These are phyloP conservation scores for Albula glossodonta DNA, from an alignment of 2,113 vertebrate genomes.

Conservation along the genomic window DNA sequence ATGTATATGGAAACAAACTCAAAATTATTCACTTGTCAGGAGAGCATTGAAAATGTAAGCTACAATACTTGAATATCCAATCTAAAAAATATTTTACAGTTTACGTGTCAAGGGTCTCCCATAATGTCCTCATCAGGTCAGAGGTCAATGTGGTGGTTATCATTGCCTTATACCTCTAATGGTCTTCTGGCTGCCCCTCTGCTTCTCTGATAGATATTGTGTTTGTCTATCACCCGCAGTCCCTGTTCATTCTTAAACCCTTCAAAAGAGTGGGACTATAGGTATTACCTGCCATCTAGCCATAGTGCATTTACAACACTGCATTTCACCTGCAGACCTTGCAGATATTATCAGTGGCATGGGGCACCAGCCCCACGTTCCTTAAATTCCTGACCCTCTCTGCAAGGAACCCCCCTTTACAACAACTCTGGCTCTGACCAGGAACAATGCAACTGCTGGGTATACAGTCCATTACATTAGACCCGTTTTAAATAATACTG, in stretches of 20 bases:
- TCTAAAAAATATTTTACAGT: not conserved
- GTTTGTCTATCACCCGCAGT: constrained; percentile 25
- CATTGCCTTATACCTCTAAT: too few relatives aligned
- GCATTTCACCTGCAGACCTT: not conserved
- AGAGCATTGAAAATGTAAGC: not conserved
- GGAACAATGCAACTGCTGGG: too few relatives aligned
- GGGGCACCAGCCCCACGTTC: constrained; percentile 36
- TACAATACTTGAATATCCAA: not conserved
- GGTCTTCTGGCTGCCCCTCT: not conserved
- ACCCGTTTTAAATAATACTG: too few relatives aligned
- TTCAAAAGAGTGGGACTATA: too few relatives aligned
- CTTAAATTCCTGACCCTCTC: constrained; percentile 38
- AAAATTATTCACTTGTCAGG: not conserved
- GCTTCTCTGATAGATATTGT: constrained; percentile 25
- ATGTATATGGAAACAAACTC: too few relatives aligned
- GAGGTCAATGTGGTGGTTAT: too few relatives aligned
- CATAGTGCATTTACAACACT: too few relatives aligned
- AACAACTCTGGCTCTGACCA: too few relatives aligned
- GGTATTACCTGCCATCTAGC: constrained; percentile 10
- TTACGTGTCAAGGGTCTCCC: too few relatives aligned
- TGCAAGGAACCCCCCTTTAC: too few relatives aligned
- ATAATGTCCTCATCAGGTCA: too few relatives aligned
- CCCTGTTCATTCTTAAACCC: not conserved
- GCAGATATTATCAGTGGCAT: constrained; percentile 30
- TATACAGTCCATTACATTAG: too few relatives aligned